A percentile compares a stretch with the other conserved stretches of the same genome.
Evolutionary conservation across 2,888 invertebrate species (phyloP).

Genomic region (Pherbina coryleti): DNA sequence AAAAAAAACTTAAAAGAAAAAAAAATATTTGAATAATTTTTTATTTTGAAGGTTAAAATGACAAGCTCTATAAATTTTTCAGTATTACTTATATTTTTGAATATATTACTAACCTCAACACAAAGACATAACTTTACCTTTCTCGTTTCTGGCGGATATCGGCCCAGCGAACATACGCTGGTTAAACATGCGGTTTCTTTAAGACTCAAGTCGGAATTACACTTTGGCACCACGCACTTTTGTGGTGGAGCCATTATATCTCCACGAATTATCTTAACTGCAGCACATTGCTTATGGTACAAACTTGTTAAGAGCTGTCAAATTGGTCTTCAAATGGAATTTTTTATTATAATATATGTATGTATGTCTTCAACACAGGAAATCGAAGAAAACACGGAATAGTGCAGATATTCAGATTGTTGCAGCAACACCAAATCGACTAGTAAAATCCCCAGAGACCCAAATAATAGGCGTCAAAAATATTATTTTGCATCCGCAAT

Average conservation of each 20-base stretch:
- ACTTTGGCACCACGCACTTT: conserved; percentile 51
- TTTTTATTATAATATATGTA: too few relatives aligned
- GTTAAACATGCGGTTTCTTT: conserved; percentile 39
- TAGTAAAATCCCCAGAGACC: neutral
- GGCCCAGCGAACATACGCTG: neutral
- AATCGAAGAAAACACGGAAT: conserved; percentile 32
- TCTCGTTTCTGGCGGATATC: conserved; percentile 39
- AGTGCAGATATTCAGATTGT: conserved; percentile 40
- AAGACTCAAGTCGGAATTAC: neutral
- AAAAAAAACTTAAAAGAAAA: too few relatives aligned
- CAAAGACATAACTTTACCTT: conserved; percentile 12
- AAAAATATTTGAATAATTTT: neutral
- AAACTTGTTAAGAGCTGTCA: too few relatives aligned
- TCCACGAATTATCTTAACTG: conserved; percentile 45
- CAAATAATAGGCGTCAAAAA: conserved; percentile 34
- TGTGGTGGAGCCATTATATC: conserved; percentile 48
- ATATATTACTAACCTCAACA: neutral
- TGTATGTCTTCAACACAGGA: conserved; percentile 1
- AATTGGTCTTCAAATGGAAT: neutral
- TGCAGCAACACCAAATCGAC: conserved; percentile 44
- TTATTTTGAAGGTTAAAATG: neutral
- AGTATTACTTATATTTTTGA: neutral
- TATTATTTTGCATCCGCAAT: conserved; percentile 43
- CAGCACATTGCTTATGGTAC: conserved; percentile 45
- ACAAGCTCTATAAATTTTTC: neutral